Percentiles rank a stretch among this genome's conserved stretches.
Conservation (phyloP, 2,113 vertebrate species). For the Crotophaga sulcirostris region DNA sequence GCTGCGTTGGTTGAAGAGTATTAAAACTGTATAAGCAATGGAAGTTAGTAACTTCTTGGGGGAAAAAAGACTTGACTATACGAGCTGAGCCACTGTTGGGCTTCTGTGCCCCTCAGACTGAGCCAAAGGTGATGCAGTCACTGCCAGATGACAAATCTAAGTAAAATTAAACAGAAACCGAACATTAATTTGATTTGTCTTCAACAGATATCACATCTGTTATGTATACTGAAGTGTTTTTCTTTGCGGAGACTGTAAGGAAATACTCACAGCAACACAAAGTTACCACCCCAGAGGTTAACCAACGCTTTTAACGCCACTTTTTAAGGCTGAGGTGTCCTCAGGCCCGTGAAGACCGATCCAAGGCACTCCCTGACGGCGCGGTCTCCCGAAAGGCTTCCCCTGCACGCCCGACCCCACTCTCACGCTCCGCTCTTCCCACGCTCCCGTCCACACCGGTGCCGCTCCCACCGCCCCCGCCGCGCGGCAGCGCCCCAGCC, state of each 20-base stretch:
- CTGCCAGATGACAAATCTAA: background rate
- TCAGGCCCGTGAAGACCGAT: too few species aligned
- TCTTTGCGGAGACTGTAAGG: background rate
- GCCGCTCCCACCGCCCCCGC: too few species aligned
- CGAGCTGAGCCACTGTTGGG: background rate
- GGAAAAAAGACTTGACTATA: background rate
- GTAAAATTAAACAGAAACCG: background rate
- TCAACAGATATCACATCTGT: background rate
- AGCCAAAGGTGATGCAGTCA: fast-evolving
- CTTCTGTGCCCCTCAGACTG: background rate
- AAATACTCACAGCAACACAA: background rate
- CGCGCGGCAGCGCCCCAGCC: too few species aligned
- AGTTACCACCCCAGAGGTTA: background rate
- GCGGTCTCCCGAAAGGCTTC: too few species aligned
- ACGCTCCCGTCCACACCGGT: too few species aligned
- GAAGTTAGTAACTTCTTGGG: background rate
- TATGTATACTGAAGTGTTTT: too few species aligned
- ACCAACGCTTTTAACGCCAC: fast-evolving
- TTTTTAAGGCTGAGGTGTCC: background rate
- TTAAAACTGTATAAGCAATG: background rate
- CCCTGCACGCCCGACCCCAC: too few species aligned
- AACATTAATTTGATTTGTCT: background rate
- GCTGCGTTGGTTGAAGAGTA: background rate
- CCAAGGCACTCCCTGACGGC: too few species aligned
- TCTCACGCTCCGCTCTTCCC: too few species aligned